phyloP scores from a whole-genome alignment of 2,888 invertebrate genomes.

The Papilio demoleus region DNA sequence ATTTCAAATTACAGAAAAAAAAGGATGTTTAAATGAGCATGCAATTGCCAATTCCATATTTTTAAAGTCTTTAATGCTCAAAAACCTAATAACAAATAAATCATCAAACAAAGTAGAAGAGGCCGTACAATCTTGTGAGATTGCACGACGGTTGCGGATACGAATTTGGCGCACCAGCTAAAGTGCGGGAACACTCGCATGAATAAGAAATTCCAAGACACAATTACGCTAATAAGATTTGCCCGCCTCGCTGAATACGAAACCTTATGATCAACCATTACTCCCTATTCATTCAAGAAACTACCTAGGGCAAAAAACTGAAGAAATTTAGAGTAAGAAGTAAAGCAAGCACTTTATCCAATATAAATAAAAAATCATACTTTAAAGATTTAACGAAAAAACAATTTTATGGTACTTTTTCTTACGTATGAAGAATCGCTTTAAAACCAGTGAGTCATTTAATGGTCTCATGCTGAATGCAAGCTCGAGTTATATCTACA shows the following conservation, averaged over 20 bases:
- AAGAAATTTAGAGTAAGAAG: not conserved
- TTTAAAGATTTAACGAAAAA: too few species aligned
- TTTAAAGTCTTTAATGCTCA: too few species aligned
- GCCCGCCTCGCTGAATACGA: slow-evolving; percentile 22
- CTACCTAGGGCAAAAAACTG: not conserved
- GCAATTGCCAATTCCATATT: too few species aligned
- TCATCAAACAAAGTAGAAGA: slow-evolving; percentile 25
- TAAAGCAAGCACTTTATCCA: not conserved
- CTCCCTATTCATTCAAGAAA: slow-evolving; percentile 9
- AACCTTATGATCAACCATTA: slow-evolving; percentile 22
- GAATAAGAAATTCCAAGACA: slow-evolving; percentile 34
- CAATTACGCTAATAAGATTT: slow-evolving; percentile 34
- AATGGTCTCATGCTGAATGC: too few species aligned
- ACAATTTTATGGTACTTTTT: too few species aligned
- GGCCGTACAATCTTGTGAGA: slow-evolving; percentile 26
- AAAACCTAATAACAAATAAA: slow-evolving; percentile 20
- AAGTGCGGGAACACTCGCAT: slow-evolving; percentile 30
- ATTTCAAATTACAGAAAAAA: too few species aligned
- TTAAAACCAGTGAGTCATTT: too few species aligned
- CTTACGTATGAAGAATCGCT: too few species aligned
- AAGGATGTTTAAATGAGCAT: too few species aligned
- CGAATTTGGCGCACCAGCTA: slow-evolving; percentile 19
- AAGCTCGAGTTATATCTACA: too few species aligned
- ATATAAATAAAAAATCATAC: too few species aligned
- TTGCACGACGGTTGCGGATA: slow-evolving; percentile 21